These are phyloP conservation scores for Eupelmus urozonus DNA, from an alignment of 2,888 invertebrate species.

Conservation along the genomic window DNA sequence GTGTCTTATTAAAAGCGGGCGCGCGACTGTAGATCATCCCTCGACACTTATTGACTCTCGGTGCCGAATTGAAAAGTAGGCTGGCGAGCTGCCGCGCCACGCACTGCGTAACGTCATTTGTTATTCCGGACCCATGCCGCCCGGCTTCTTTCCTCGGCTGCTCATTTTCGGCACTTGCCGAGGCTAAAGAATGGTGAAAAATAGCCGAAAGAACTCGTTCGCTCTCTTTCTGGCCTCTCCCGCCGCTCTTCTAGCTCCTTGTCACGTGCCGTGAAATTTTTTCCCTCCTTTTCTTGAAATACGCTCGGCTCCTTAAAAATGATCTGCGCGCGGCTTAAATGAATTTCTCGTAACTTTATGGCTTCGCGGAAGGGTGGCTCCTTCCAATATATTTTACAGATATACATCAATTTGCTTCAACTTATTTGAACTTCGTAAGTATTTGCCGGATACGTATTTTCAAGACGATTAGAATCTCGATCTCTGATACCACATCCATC, in stretches of 20 bases:
- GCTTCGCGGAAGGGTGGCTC: not conserved
- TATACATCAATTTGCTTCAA: no score
- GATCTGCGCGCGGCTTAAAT: conserved; percentile 1
- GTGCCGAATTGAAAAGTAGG: conserved; percentile 76
- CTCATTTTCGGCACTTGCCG: conserved; percentile 51
- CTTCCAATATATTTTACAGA: not conserved
- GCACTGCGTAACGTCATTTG: conserved; percentile 62
- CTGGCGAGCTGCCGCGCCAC: conserved; percentile 61
- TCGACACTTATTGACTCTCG: conserved; percentile 77
- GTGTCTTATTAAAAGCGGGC: conserved; percentile 67
- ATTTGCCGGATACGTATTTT: no score
- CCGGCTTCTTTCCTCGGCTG: conserved; percentile 13
- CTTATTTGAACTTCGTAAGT: no score
- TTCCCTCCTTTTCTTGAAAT: conserved; percentile 17
- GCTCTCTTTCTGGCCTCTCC: not conserved
- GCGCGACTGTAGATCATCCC: conserved; percentile 72
- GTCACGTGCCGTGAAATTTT: conserved; percentile 38
- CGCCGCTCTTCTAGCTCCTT: not conserved
- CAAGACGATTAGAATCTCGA: no score
- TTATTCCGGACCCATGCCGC: conserved; percentile 59
- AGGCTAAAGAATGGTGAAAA: conserved; percentile 67
- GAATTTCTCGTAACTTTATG: conserved; percentile 18
- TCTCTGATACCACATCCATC: no score
- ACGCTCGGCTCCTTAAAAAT: conserved; percentile 24
- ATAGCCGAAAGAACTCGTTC: conserved; percentile 64